These are phyloP conservation scores for Electrophaes corylata DNA, from an alignment of 2,888 invertebrate species.

Conservation along the genomic window DNA sequence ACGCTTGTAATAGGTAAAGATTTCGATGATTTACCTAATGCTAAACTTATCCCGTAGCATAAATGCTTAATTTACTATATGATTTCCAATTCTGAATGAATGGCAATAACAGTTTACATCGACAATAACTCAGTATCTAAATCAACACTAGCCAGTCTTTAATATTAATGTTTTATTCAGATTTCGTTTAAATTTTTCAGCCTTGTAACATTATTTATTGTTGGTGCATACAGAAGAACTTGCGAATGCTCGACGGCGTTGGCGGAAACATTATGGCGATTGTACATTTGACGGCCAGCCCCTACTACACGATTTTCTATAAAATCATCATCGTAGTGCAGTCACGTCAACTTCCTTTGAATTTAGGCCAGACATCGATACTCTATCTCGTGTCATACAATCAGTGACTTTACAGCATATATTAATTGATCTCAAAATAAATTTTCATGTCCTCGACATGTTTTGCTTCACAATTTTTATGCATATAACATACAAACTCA, in stretches of 20 bases:
- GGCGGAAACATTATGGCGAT: constrained; percentile 7
- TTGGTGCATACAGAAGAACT: not conserved
- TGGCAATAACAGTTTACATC: no score
- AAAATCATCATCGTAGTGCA: constrained; percentile 6
- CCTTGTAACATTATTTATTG: not conserved
- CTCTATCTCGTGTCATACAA: not conserved
- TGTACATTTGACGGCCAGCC: constrained; percentile 16
- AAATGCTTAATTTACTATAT: no score
- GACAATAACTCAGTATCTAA: no score
- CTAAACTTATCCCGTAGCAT: no score
- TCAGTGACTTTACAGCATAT: constrained; percentile 8
- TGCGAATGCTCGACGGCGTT: not conserved
- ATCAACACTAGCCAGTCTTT: no score
- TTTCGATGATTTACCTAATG: constrained; percentile 8
- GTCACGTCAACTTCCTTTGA: constrained; percentile 25
- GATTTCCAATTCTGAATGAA: no score
- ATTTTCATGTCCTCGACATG: not conserved
- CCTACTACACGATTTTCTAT: not conserved
- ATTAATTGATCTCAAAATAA: not conserved
- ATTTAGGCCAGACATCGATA: constrained; percentile 9
- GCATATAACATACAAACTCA: no score
- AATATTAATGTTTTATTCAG: no score
- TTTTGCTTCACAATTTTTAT: no score
- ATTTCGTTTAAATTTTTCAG: not conserved
- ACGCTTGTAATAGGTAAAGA: not conserved